phyloP scores from a whole-genome alignment of 2,113 vertebrate species.

The Desmodus rotundus region DNA sequence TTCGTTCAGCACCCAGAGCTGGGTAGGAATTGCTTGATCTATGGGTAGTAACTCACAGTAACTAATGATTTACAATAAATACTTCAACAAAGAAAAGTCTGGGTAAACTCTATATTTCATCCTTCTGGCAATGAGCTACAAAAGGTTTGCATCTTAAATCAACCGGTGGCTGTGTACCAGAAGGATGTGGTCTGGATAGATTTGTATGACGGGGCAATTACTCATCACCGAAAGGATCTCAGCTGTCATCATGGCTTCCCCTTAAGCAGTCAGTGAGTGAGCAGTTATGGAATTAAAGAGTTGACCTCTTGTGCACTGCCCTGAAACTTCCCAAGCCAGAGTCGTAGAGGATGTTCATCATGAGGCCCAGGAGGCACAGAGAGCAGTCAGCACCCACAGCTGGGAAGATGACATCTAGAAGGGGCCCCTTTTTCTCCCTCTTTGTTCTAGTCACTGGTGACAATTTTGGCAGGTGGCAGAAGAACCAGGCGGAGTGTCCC shows the following conservation, averaged over 20 bases:
- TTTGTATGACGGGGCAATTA: slow-evolving; percentile 45
- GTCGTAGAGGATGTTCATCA: not conserved
- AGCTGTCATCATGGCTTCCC: slow-evolving; percentile 18
- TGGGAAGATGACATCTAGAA: not conserved
- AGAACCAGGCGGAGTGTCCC: not conserved
- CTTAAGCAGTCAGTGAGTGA: not conserved
- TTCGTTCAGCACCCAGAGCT: slow-evolving; percentile 49
- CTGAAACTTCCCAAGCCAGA: slow-evolving; percentile 27
- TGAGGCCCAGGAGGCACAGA: not conserved
- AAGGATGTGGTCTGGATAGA: slow-evolving; percentile 56
- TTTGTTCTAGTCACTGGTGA: not conserved
- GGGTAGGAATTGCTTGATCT: slow-evolving; percentile 31
- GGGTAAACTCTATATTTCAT: slow-evolving; percentile 57
- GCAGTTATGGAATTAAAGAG: not conserved
- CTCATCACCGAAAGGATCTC: slow-evolving; percentile 48
- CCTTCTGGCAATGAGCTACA: slow-evolving; percentile 56
- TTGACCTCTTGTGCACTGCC: not conserved
- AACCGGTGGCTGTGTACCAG: slow-evolving; percentile 37
- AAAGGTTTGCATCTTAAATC: slow-evolving; percentile 70
- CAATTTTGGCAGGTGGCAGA: not conserved
- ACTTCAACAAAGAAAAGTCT: slow-evolving; percentile 69
- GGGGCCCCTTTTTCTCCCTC: not conserved
- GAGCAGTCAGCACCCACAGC: not conserved
- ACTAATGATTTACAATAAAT: slow-evolving; percentile 73
- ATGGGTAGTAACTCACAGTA: slow-evolving; percentile 9